Evolutionary conservation across 2,888 invertebrate genomes (phyloP).

Genomic region (Drosophila nr. perissopoda): DNA sequence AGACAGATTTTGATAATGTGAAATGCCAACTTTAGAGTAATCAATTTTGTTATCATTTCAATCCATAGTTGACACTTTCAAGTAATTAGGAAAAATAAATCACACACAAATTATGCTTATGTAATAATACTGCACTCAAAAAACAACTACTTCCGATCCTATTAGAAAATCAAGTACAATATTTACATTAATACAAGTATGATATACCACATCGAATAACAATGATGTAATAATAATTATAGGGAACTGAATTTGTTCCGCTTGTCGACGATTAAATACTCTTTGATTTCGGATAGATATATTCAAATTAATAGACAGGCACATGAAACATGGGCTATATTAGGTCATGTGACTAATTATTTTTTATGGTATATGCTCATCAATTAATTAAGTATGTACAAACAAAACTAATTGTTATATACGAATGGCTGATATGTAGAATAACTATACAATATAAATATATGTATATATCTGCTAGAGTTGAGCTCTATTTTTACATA

Average conservation of each 20-base stretch:
- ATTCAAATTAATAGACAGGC: background rate
- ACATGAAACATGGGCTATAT: background rate
- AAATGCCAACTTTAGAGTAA: conserved; percentile 9
- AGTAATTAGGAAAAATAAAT: background rate
- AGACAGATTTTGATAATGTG: background rate
- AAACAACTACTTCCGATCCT: background rate
- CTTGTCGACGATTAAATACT: too few species aligned
- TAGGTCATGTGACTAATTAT: background rate
- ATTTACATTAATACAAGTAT: background rate
- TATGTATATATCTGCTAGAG: background rate
- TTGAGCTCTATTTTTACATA: background rate
- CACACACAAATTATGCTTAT: background rate
- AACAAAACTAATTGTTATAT: background rate
- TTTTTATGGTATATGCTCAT: background rate
- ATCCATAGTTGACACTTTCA: conserved; percentile 1
- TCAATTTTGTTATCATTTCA: conserved; percentile 6
- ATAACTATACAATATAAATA: background rate
- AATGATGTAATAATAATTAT: conserved; percentile 5
- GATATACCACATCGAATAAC: background rate
- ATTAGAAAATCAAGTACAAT: background rate
- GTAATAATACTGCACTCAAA: background rate
- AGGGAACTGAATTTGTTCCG: background rate
- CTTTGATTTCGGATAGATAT: background rate
- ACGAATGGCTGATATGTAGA: background rate
- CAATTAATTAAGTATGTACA: background rate